These are phyloP conservation scores for Leptatherina wallacei DNA, from an alignment of 2,797 vertebrate genomes.

Conservation along the genomic window DNA sequence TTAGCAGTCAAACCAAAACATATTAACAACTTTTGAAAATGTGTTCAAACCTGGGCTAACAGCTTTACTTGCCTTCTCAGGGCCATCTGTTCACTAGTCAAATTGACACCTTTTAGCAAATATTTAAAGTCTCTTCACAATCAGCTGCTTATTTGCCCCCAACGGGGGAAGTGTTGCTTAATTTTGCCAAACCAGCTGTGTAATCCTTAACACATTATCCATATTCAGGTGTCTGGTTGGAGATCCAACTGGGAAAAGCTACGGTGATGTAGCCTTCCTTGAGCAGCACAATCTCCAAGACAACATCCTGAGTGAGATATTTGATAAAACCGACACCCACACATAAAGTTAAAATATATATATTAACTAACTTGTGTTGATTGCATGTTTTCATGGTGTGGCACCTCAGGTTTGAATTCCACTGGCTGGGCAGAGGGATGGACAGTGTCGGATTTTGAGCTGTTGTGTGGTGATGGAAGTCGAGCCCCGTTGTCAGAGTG, in stretches of 20 bases:
- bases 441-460: constrained; percentile 82
- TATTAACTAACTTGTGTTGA: not conserved
- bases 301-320: constrained; percentile 87
- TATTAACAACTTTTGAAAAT: not conserved
- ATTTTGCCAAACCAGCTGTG: constrained; percentile 10
- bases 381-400: not conserved
- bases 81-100: not conserved
- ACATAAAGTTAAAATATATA: not conserved
- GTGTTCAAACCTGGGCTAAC: not conserved
- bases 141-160: not conserved
- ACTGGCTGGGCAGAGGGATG: constrained; percentile 86
- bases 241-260: constrained; percentile 88
- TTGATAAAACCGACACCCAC: not conserved
- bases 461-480: constrained; percentile 85
- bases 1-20: not conserved
- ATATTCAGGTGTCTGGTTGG: constrained; percentile 88
- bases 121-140: not conserved
- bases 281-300: constrained; percentile 88
- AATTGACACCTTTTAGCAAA: not conserved
- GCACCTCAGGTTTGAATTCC: constrained; percentile 80
- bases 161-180: not conserved
- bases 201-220: not conserved
- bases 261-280: constrained; percentile 91
- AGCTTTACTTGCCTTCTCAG: not conserved
- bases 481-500: constrained; percentile 86